Percentiles rank a stretch among this genome's conserved stretches.
Conservation (phyloP, 2,888 invertebrate genomes). For the Drosophila neutralis region DNA sequence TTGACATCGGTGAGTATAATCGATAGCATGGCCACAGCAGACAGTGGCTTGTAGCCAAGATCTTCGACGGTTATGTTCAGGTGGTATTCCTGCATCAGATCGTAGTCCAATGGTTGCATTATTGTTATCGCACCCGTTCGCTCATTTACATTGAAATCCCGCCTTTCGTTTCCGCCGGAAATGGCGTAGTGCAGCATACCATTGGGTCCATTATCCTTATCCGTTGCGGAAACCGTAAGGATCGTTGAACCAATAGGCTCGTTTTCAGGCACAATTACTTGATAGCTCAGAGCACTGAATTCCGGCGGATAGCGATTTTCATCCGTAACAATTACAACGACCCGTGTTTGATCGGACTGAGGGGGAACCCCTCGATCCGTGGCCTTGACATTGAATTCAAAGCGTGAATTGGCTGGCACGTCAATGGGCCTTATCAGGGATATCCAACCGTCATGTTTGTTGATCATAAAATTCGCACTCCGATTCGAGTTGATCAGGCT, state of each 20-base stretch:
- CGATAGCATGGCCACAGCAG: slow-evolving; percentile 92
- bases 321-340: slow-evolving; percentile 92
- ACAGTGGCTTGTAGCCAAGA: slow-evolving; percentile 91
- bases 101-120: slow-evolving; percentile 93
- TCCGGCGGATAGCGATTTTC: slow-evolving; percentile 92
- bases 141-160: slow-evolving; percentile 92
- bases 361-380: slow-evolving; percentile 95
- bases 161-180: slow-evolving; percentile 92
- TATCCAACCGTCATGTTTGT: slow-evolving; percentile 93
- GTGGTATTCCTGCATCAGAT: slow-evolving; percentile 92
- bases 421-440: slow-evolving; percentile 87
- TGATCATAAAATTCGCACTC: slow-evolving; percentile 90
- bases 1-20: slow-evolving; percentile 96
- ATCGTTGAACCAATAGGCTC: slow-evolving; percentile 94
- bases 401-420: slow-evolving; percentile 87
- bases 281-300: slow-evolving; percentile 93
- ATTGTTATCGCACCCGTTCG: slow-evolving; percentile 92
- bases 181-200: slow-evolving; percentile 94
- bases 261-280: slow-evolving; percentile 96
- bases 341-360: slow-evolving; percentile 90
- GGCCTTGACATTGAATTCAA: slow-evolving; percentile 90
- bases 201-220: slow-evolving; percentile 94
- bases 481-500: slow-evolving; percentile 91
- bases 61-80: slow-evolving; percentile 95
- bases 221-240: slow-evolving; percentile 92